A percentile compares a stretch with the other conserved stretches of the same genome.
These are phyloP conservation scores for Heliconius aoede DNA, from an alignment of 2,888 invertebrate genomes.

Conservation along the genomic window DNA sequence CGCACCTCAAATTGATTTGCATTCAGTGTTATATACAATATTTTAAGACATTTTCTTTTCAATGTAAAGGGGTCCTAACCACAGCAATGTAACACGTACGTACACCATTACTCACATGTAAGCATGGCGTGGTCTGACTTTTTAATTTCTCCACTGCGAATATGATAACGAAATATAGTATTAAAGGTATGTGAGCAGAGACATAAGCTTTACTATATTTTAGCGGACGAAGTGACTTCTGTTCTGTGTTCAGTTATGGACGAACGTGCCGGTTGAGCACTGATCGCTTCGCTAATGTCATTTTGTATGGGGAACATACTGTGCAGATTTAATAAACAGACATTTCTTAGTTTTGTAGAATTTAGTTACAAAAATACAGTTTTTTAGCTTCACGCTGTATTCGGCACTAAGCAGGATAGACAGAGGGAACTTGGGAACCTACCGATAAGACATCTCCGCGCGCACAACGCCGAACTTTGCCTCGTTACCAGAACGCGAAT, in stretches of 20 bases:
- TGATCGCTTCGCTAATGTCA: too few relatives aligned
- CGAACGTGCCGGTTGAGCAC: too few relatives aligned
- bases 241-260: not conserved
- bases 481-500: too few relatives aligned
- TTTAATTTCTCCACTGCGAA: conserved; percentile 39
- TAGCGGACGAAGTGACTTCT: not conserved
- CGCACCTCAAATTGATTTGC: not conserved
- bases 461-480: too few relatives aligned
- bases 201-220: not conserved
- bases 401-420: too few relatives aligned
- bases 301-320: too few relatives aligned
- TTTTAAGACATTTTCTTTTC: not conserved
- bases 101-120: conserved; percentile 41
- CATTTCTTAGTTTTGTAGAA: too few relatives aligned
- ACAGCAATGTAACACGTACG: conserved; percentile 28
- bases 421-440: too few relatives aligned
- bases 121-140: conserved; percentile 38
- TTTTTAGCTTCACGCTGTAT: too few relatives aligned
- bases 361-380: too few relatives aligned
- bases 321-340: too few relatives aligned
- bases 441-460: too few relatives aligned
- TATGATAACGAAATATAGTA: conserved; percentile 11
- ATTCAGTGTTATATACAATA: not conserved
- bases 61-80: conserved; percentile 20
- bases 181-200: not conserved